Conservation (phyloP, 2,888 invertebrate species). For the Coremacera marginata region DNA sequence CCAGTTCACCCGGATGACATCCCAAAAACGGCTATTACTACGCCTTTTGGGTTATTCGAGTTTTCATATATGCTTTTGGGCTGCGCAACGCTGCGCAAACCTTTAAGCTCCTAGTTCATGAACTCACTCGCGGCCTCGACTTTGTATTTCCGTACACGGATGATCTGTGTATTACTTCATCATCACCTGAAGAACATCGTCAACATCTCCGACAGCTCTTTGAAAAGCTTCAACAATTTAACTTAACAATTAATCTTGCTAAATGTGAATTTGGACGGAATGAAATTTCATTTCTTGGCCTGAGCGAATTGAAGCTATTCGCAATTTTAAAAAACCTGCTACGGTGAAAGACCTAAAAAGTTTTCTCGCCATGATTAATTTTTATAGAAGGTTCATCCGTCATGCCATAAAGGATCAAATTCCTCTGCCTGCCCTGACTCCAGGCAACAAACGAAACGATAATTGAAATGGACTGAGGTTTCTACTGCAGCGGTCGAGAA, state of each 20-base stretch:
- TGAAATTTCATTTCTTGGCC: background rate
- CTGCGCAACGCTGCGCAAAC: background rate
- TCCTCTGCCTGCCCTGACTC: too few species aligned
- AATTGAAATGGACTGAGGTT: slow-evolving; percentile 24
- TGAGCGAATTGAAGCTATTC: background rate
- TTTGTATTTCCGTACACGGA: slow-evolving; percentile 35
- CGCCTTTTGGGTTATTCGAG: slow-evolving; percentile 9
- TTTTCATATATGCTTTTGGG: background rate
- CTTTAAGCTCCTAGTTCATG: background rate
- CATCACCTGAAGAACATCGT: slow-evolving; percentile 24
- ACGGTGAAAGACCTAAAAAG: slow-evolving; percentile 31
- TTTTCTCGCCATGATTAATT: slow-evolving; percentile 36
- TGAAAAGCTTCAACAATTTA: slow-evolving; percentile 25
- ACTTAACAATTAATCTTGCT: slow-evolving; percentile 37
- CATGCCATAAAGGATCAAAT: slow-evolving; percentile 31
- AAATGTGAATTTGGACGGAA: slow-evolving; percentile 40
- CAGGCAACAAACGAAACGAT: too few species aligned
- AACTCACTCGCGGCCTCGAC: slow-evolving; percentile 31
- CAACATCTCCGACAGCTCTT: slow-evolving; percentile 31
- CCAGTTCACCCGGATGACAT: background rate
- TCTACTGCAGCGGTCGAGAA: slow-evolving; percentile 14
- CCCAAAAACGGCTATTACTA: slow-evolving; percentile 33
- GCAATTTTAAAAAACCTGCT: slow-evolving; percentile 10
- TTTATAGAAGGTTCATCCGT: slow-evolving; percentile 36
- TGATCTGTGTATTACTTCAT: slow-evolving; percentile 36